Evolutionary conservation across 2,888 invertebrate species (phyloP).

Genomic region (Ennomos fuscantarius): DNA sequence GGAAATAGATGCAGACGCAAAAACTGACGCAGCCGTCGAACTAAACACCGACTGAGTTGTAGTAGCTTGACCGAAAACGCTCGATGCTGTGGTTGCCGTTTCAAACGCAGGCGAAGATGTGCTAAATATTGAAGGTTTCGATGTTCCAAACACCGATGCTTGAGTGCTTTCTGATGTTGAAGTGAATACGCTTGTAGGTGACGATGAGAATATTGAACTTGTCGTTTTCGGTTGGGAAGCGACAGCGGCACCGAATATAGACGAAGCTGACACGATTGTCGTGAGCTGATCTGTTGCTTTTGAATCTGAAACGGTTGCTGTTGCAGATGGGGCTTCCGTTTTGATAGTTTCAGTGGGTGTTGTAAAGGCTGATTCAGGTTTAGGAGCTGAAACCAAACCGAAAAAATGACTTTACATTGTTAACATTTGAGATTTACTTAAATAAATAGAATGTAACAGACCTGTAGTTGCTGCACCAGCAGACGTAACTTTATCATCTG

Average conservation of each 20-base stretch:
- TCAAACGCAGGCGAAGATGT: slow-evolving; percentile 30
- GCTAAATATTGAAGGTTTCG: slow-evolving; percentile 20
- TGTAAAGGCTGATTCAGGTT: slow-evolving; percentile 40
- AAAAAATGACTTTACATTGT: background rate
- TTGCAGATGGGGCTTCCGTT: slow-evolving; percentile 27
- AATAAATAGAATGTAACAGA: slow-evolving; percentile 15
- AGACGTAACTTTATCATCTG: slow-evolving; percentile 37
- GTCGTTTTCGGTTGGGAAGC: slow-evolving; percentile 45
- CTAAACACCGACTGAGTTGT: slow-evolving; percentile 18
- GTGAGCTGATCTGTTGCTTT: slow-evolving; percentile 37
- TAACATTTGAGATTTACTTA: background rate
- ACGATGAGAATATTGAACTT: slow-evolving; percentile 39
- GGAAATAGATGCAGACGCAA: slow-evolving; percentile 22
- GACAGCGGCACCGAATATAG: slow-evolving; percentile 58
- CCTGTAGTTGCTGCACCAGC: slow-evolving; percentile 42
- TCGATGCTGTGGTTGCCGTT: slow-evolving; percentile 29
- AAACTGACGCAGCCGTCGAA: slow-evolving; percentile 19
- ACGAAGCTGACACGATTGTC: slow-evolving; percentile 46
- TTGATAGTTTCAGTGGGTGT: slow-evolving; percentile 22
- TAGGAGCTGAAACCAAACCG: slow-evolving; percentile 47
- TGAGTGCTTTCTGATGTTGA: slow-evolving; percentile 37
- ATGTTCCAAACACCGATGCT: slow-evolving; percentile 28
- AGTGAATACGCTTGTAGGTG: slow-evolving; percentile 40
- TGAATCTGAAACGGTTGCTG: slow-evolving; percentile 26
- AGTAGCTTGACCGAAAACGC: slow-evolving; percentile 19